Evolutionary conservation across 2,113 vertebrate species (phyloP).

Genomic region (Hepsetus odoe): DNA sequence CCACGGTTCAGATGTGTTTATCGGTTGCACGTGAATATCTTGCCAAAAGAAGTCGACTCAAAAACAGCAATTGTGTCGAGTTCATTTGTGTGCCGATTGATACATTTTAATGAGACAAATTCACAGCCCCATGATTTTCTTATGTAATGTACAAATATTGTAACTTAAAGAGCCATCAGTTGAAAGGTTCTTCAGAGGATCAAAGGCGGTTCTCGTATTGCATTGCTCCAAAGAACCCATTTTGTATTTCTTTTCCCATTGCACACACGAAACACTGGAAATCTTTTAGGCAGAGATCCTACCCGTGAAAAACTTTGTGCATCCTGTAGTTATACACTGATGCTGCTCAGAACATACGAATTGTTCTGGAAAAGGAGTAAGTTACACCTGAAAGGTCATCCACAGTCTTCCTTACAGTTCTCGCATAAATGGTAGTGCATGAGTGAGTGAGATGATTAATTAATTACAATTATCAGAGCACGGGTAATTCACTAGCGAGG

Average conservation of each 20-base stretch:
- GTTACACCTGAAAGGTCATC: conserved; percentile 64
- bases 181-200: no score
- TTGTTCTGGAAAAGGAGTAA: conserved; percentile 1
- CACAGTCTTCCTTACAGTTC: conserved; percentile 59
- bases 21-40: no score
- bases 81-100: no score
- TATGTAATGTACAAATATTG: no score
- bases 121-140: no score
- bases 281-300: background rate
- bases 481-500: conserved; percentile 71
- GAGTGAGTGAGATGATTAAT: conserved; percentile 73
- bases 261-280: background rate
- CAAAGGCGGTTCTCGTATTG: no score
- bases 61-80: no score
- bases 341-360: background rate
- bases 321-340: background rate
- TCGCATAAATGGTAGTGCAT: conserved; percentile 60
- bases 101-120: no score
- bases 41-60: no score
- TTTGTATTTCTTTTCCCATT: background rate
- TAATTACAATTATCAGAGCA: conserved; percentile 77
- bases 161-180: no score
- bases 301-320: background rate
- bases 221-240: no score
- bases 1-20: no score